These are phyloP conservation scores for Tragelaphus oryx DNA, from an alignment of 2,797 vertebrate species.

Conservation along the genomic window DNA sequence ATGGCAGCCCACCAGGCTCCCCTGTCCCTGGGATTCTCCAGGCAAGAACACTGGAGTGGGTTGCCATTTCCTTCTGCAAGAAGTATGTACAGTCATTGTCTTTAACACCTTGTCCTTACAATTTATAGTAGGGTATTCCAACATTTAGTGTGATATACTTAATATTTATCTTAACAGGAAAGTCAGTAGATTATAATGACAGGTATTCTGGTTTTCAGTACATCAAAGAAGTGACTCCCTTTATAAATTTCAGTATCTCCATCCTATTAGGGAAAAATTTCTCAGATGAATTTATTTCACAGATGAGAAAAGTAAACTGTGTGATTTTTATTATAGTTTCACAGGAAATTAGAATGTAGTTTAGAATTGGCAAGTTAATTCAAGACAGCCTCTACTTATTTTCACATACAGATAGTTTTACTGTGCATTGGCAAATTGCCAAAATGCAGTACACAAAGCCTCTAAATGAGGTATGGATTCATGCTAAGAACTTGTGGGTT, in stretches of 20 bases:
- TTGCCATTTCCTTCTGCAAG: background rate
- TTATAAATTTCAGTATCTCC: background rate
- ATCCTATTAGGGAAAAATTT: background rate
- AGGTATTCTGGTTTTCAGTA: background rate
- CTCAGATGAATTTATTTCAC: background rate
- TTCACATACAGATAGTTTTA: background rate
- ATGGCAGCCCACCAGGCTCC: too few relatives aligned
- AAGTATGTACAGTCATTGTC: background rate
- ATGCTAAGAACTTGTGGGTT: background rate
- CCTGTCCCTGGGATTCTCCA: too few relatives aligned
- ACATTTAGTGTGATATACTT: background rate
- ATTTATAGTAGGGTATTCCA: background rate
- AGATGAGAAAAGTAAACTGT: background rate
- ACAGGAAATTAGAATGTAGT: background rate
- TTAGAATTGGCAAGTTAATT: conserved; percentile 6
- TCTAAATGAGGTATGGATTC: background rate
- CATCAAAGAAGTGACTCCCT: background rate
- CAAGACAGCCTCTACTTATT: background rate
- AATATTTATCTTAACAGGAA: background rate
- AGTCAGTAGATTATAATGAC: background rate
- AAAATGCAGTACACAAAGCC: background rate
- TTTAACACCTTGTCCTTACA: background rate
- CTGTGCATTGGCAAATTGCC: background rate
- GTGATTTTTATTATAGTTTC: background rate
- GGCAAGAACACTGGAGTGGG: too few relatives aligned